Conservation (phyloP, 2,797 vertebrate species). For the Glyptemys insculpta region DNA sequence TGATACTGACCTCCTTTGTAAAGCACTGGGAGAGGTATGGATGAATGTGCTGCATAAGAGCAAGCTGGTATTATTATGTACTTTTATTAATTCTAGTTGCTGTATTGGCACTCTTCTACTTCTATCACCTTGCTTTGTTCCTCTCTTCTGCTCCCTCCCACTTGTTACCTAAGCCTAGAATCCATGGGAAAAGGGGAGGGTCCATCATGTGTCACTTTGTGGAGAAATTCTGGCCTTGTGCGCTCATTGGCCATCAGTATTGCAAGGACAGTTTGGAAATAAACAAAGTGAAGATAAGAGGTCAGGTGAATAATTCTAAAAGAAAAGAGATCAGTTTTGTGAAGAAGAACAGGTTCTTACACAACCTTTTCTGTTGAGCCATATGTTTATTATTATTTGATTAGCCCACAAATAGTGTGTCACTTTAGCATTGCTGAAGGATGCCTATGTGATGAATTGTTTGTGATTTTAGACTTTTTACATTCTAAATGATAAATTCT, state of each 20-base stretch:
- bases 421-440: not conserved
- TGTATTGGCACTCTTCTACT: not conserved
- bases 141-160: too few relatives aligned
- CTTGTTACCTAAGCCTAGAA: not conserved
- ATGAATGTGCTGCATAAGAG: not conserved
- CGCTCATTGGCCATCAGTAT: not conserved
- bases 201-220: not conserved
- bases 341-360: not conserved
- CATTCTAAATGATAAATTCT: not conserved
- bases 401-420: not conserved
- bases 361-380: not conserved
- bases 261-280: not conserved
- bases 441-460: not conserved
- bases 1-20: not conserved
- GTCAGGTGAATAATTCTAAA: not conserved
- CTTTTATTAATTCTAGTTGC: not conserved
- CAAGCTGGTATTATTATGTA: not conserved
- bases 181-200: not conserved
- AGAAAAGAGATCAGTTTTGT: not conserved
- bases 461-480: not conserved
- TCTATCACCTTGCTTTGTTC: not conserved
- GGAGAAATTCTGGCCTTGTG: not conserved
- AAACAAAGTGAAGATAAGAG: not conserved
- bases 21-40: not conserved
- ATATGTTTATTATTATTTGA: not conserved